Percentiles rank a stretch among this genome's conserved stretches.
phyloP scores from a whole-genome alignment of 2,113 vertebrate species.

The Oryzias melastigma region DNA sequence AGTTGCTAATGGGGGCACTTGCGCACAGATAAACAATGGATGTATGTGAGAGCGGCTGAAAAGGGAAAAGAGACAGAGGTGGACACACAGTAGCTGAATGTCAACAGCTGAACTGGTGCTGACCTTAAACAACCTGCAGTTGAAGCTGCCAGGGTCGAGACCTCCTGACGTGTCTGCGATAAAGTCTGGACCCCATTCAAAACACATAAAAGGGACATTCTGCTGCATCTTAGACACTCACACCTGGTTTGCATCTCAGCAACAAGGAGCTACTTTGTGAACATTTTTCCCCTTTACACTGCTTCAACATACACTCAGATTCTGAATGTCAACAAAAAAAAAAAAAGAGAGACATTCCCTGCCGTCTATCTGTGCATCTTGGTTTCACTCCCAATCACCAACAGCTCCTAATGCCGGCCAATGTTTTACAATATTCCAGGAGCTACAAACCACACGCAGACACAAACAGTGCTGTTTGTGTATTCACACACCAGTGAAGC shows the following conservation, averaged over 20 bases:
- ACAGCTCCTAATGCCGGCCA: neutral
- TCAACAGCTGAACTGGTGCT: slow-evolving; percentile 42
- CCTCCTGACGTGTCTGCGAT: slow-evolving; percentile 17
- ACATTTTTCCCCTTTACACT: neutral
- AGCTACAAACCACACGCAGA: slow-evolving; percentile 27
- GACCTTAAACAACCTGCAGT: slow-evolving; percentile 57
- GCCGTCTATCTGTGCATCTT: slow-evolving; percentile 1
- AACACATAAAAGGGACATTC: slow-evolving; percentile 28
- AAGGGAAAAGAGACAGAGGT: neutral
- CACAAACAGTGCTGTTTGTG: slow-evolving; percentile 25
- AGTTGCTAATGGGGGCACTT: neutral
- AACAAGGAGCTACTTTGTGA: slow-evolving; percentile 12
- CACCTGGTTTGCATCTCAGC: slow-evolving; percentile 27
- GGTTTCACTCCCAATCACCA: neutral
- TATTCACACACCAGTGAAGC: slow-evolving; percentile 26
- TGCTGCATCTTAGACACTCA: slow-evolving; percentile 1
- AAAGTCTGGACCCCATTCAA: slow-evolving; percentile 22
- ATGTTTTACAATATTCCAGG: neutral
- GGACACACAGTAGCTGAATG: slow-evolving; percentile 14
- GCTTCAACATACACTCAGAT: neutral
- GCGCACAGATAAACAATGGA: slow-evolving; percentile 6
- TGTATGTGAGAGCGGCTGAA: neutral
- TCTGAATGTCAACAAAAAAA: neutral
- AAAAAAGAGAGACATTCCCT: neutral
- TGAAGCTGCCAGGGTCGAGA: slow-evolving; percentile 18